A percentile compares a stretch with the other conserved stretches of the same genome.
These are phyloP conservation scores for Papilio gigon DNA, from an alignment of 2,888 invertebrate genomes.

Conservation along the genomic window DNA sequence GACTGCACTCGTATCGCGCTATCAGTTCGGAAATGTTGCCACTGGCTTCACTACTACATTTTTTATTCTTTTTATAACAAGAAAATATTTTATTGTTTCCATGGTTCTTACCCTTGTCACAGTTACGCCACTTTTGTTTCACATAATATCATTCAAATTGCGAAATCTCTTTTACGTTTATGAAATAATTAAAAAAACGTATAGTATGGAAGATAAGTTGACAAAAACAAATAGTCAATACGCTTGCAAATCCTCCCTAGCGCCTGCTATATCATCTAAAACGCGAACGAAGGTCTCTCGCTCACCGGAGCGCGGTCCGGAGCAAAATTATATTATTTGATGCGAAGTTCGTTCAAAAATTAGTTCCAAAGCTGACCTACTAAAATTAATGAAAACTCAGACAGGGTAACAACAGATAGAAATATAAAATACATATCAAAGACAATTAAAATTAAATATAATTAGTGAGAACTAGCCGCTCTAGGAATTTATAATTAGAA, in stretches of 20 bases:
- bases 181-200: not conserved
- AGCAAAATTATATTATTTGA: constrained; percentile 4
- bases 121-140: not conserved
- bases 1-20: constrained; percentile 70
- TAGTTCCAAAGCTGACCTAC: not conserved
- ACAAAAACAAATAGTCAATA: not conserved
- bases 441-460: not conserved
- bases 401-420: not conserved
- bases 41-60: constrained; percentile 26
- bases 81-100: not conserved
- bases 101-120: not conserved
- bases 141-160: too few relatives aligned
- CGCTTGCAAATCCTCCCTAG: not conserved
- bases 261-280: not conserved
- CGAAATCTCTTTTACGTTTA: not conserved
- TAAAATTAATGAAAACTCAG: constrained; percentile 16
- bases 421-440: constrained; percentile 1
- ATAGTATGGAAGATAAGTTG: too few relatives aligned
- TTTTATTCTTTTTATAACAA: constrained; percentile 28
- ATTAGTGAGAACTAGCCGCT: not conserved
- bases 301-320: not conserved
- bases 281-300: not conserved
- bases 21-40: constrained; percentile 61
- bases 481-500: not conserved
- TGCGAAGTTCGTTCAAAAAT: not conserved